Evolutionary conservation across 2,888 invertebrate species (phyloP).

Genomic region (Quadroppia sp.): DNA sequence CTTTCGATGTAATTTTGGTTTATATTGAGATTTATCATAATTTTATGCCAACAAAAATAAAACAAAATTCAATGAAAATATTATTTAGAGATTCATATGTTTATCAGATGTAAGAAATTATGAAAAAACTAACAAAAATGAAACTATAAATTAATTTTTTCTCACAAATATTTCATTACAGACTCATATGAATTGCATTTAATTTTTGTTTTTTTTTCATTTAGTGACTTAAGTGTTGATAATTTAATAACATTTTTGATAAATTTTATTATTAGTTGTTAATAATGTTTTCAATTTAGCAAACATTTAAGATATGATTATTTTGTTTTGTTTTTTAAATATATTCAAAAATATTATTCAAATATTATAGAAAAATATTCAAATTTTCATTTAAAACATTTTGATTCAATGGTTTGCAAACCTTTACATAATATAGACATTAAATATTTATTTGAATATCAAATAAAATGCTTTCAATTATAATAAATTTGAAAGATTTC

Average conservation of each 20-base stretch:
- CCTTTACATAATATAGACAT: slow-evolving; percentile 14
- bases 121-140: not conserved
- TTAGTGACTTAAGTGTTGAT: not conserved
- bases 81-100: not conserved
- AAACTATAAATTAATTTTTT: not conserved
- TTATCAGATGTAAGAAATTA: not conserved
- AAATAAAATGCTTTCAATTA: slow-evolving; percentile 24
- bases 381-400: not conserved
- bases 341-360: not conserved
- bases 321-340: not conserved
- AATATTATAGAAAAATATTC: not conserved
- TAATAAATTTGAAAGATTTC: slow-evolving; percentile 1
- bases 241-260: not conserved
- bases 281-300: not conserved
- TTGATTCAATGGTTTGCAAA: slow-evolving; percentile 4
- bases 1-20: not conserved
- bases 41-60: not conserved
- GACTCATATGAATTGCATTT: not conserved
- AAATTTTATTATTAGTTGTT: not conserved
- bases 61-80: not conserved
- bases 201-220: not conserved
- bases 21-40: not conserved
- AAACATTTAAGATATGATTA: not conserved
- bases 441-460: slow-evolving; percentile 27
- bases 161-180: not conserved